Conservation (phyloP, 2,797 vertebrate species). For the Leptatherina wallacei region DNA sequence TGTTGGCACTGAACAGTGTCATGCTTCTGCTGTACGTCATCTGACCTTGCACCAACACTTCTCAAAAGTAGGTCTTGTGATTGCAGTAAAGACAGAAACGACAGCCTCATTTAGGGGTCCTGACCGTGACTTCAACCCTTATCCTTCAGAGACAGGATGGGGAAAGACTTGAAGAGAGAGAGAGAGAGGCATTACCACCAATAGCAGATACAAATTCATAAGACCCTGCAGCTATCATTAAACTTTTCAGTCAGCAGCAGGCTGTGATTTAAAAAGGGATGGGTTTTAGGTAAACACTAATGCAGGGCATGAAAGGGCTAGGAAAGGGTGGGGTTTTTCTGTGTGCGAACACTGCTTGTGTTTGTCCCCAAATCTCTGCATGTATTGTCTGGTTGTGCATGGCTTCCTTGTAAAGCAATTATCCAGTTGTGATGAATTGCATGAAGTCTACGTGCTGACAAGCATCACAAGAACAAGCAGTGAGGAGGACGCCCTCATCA, state of each 20-base stretch:
- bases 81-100: conserved; percentile 63
- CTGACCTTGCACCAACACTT: conserved; percentile 64
- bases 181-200: conserved; percentile 61
- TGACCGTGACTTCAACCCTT: conserved; percentile 82
- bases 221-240: conserved; percentile 76
- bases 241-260: conserved; percentile 76
- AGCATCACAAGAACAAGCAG: conserved; percentile 56
- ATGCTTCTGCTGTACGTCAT: conserved; percentile 67
- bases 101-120: conserved; percentile 48
- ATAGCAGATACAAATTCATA: conserved; percentile 71
- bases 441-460: conserved; percentile 35
- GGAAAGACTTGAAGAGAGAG: conserved; percentile 51
- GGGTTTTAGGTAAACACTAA: conserved; percentile 68
- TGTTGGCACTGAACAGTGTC: conserved; percentile 54
- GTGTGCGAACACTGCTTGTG: conserved; percentile 27
- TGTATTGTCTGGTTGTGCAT: conserved; percentile 37
- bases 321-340: conserved; percentile 18
- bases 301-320: conserved; percentile 36
- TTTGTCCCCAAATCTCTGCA: conserved; percentile 43
- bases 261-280: conserved; percentile 64
- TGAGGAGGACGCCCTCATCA: conserved; percentile 14
- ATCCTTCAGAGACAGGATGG: conserved; percentile 56
- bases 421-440: conserved; percentile 38
- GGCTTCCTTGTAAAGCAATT: conserved; percentile 27
- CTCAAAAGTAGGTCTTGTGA: conserved; percentile 63